phyloP scores from a whole-genome alignment of 2,888 invertebrate species.

The Drosophila pseudotakahashii region DNA sequence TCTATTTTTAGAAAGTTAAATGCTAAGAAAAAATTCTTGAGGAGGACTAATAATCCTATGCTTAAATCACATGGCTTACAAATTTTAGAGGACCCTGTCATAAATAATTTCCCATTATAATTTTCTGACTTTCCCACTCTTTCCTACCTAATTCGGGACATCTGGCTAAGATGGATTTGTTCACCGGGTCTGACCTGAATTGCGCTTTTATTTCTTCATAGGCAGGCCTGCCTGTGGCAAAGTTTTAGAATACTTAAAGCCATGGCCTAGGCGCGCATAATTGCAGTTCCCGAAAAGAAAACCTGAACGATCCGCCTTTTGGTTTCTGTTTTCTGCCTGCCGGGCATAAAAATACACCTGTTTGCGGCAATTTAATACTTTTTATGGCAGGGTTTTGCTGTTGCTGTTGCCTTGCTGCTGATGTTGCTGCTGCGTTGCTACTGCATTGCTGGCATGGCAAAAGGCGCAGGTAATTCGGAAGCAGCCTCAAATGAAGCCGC shows the following conservation, averaged over 20 bases:
- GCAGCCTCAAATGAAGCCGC: slow-evolving; percentile 70
- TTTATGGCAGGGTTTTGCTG: slow-evolving; percentile 67
- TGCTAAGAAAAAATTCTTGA: too few relatives aligned
- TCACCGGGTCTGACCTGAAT: slow-evolving; percentile 34
- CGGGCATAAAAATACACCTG: slow-evolving; percentile 75
- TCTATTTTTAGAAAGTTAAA: too few relatives aligned
- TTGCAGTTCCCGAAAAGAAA: slow-evolving; percentile 50
- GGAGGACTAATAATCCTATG: too few relatives aligned
- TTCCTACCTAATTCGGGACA: slow-evolving; percentile 5
- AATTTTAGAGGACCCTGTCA: background rate
- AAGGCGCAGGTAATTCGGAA: slow-evolving; percentile 82
- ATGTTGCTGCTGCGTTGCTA: slow-evolving; percentile 45
- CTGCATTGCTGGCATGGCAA: slow-evolving; percentile 61
- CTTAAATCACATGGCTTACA: too few relatives aligned
- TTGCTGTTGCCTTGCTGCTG: slow-evolving; percentile 42
- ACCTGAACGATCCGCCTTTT: slow-evolving; percentile 34
- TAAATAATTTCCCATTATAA: too few relatives aligned
- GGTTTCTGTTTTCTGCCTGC: slow-evolving; percentile 12
- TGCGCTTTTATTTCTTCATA: background rate
- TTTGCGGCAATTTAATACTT: slow-evolving; percentile 78
- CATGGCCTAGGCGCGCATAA: slow-evolving; percentile 43
- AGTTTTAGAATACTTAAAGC: slow-evolving; percentile 4
- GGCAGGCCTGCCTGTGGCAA: background rate
- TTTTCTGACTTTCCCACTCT: background rate
- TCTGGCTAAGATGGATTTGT: slow-evolving; percentile 1